A percentile compares a stretch with the other conserved stretches of the same genome.
Evolutionary conservation across 2,888 invertebrate species (phyloP).

Genomic region (Notodonta ziczac): DNA sequence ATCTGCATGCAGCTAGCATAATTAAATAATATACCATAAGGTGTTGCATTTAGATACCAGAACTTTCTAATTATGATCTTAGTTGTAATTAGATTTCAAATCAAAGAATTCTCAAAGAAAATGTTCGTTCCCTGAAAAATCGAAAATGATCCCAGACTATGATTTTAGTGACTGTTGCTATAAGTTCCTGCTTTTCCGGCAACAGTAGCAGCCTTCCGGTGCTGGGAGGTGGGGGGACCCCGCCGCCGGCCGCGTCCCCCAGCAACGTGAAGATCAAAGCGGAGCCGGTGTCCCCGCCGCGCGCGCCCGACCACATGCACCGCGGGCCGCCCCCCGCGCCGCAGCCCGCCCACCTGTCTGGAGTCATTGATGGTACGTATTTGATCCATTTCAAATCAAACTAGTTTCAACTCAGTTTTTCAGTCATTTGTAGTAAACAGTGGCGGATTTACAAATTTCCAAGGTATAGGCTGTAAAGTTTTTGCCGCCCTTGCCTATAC

Average conservation of each 20-base stretch:
- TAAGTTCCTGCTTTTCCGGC: conserved; percentile 12
- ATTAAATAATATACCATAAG: too few relatives aligned
- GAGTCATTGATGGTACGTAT: conserved; percentile 74
- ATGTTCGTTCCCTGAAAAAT: too few relatives aligned
- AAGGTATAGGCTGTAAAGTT: too few relatives aligned
- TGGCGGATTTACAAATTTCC: too few relatives aligned
- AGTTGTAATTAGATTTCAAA: too few relatives aligned
- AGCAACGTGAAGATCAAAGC: conserved; percentile 96
- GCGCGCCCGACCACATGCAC: conserved; percentile 89
- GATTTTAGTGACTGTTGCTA: background rate
- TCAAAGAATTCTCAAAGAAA: too few relatives aligned
- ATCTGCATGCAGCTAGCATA: too few relatives aligned
- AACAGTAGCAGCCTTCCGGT: conserved; percentile 89
- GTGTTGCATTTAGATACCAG: too few relatives aligned
- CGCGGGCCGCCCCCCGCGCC: conserved; percentile 78
- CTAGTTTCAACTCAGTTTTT: background rate
- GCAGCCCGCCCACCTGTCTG: conserved; percentile 77
- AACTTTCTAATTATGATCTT: too few relatives aligned
- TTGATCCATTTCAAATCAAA: background rate
- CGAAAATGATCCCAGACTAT: too few relatives aligned
- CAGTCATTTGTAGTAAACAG: too few relatives aligned
- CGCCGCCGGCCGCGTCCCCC: conserved; percentile 91
- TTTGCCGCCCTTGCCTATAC: too few relatives aligned
- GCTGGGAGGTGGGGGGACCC: conserved; percentile 87
- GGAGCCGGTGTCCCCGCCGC: conserved; percentile 97